A percentile compares a stretch with the other conserved stretches of the same genome.
These are phyloP conservation scores for Cyaniris semiargus DNA, from an alignment of 2,888 invertebrate genomes.

Conservation along the genomic window DNA sequence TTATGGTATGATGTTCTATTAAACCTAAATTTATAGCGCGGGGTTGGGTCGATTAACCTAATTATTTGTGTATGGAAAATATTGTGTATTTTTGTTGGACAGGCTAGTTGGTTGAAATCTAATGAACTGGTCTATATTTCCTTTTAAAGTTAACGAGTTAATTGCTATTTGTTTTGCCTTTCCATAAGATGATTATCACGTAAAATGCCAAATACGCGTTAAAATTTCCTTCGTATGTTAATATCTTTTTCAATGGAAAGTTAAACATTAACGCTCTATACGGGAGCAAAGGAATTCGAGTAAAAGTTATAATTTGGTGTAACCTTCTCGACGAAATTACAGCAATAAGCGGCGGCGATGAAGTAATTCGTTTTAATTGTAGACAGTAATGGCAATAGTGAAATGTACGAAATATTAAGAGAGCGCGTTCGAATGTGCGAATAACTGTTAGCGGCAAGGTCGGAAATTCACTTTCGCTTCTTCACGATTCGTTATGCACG, in stretches of 20 bases:
- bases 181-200: background rate
- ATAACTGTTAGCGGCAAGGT: slow-evolving; percentile 53
- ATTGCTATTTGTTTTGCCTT: background rate
- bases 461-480: slow-evolving; percentile 64
- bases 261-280: background rate
- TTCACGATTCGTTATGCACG: slow-evolving; percentile 54
- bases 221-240: background rate
- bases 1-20: slow-evolving; percentile 16
- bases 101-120: background rate
- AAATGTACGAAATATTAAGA: slow-evolving; percentile 30
- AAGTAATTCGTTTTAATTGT: slow-evolving; percentile 17
- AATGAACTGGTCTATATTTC: background rate
- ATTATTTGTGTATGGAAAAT: slow-evolving; percentile 15
- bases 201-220: background rate
- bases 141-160: background rate
- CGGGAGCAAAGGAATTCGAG: slow-evolving; percentile 9
- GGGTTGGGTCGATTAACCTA: slow-evolving; percentile 30
- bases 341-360: slow-evolving; percentile 1
- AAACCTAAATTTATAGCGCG: slow-evolving; percentile 16
- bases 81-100: background rate
- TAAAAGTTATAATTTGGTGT: slow-evolving; percentile 8
- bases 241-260: background rate
- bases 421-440: slow-evolving; percentile 28
- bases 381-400: slow-evolving; percentile 15
- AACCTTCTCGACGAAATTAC: slow-evolving; percentile 4